Evolutionary conservation across 2,888 invertebrate genomes (phyloP).

Genomic region (Acronicta alni): DNA sequence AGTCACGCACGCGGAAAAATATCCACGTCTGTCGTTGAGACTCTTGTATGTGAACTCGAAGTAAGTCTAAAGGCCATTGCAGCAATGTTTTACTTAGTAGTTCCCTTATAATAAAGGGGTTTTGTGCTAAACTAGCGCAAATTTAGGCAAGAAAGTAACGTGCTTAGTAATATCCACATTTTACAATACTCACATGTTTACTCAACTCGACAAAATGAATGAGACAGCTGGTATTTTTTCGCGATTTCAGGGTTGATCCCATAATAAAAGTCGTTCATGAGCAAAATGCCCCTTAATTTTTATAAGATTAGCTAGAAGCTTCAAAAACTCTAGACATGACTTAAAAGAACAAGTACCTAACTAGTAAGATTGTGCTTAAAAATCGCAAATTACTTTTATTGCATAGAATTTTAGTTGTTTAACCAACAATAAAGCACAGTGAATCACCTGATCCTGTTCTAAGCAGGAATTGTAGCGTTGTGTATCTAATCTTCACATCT

Average conservation of each 20-base stretch:
- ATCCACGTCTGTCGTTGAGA: conserved; percentile 39
- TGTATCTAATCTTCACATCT: conserved; percentile 84
- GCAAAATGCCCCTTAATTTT: no score
- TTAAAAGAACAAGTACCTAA: no score
- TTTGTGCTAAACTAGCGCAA: background rate
- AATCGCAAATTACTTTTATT: no score
- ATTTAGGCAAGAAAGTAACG: background rate
- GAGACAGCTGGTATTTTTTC: no score
- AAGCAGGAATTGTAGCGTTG: conserved; percentile 77
- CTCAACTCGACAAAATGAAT: no score
- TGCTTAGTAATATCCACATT: no score
- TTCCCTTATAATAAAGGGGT: background rate
- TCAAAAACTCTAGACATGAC: no score
- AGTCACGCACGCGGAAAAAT: conserved; percentile 43
- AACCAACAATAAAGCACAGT: conserved; percentile 58
- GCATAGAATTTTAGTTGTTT: background rate
- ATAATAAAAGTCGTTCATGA: no score
- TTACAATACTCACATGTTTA: no score
- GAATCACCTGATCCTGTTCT: conserved; percentile 69
- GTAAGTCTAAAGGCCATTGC: conserved; percentile 12
- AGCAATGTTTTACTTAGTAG: background rate
- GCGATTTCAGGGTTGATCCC: no score
- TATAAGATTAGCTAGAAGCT: no score
- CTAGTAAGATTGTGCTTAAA: no score
- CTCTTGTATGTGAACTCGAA: conserved; percentile 34